Conservation (phyloP, 1,140 invertebrate species). For the Procambarus virginalis region DNA sequence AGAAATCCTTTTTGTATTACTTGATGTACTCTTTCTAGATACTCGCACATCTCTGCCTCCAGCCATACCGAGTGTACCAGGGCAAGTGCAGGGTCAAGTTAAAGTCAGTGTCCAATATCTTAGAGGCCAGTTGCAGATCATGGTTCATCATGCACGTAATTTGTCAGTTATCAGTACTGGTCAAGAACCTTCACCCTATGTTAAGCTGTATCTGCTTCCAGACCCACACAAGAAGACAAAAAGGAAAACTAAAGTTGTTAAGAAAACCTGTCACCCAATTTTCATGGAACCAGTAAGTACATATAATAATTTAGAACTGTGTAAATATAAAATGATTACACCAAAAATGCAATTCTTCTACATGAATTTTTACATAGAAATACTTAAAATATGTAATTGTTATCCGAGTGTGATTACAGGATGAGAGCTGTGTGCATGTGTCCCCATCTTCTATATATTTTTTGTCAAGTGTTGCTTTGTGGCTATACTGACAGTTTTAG, state of each 20-base stretch:
- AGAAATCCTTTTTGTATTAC: too few relatives aligned
- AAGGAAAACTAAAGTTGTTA: conserved; percentile 94
- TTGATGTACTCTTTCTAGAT: background rate
- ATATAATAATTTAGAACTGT: background rate
- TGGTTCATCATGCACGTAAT: conserved; percentile 91
- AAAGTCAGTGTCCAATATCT: conserved; percentile 90
- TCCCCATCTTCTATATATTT: too few relatives aligned
- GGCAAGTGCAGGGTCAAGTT: conserved; percentile 78
- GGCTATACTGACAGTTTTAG: too few relatives aligned
- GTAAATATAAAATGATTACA: background rate
- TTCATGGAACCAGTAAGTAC: conserved; percentile 96
- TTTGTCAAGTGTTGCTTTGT: too few relatives aligned
- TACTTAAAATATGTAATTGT: too few relatives aligned
- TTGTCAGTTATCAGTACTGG: conserved; percentile 82
- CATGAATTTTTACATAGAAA: too few relatives aligned
- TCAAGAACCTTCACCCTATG: conserved; percentile 91
- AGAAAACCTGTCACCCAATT: conserved; percentile 93
- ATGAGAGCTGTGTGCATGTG: too few relatives aligned
- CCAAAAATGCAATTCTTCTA: background rate
- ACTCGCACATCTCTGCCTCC: background rate
- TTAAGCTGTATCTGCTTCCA: conserved; percentile 92
- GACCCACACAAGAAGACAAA: conserved; percentile 90
- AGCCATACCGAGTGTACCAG: conserved; percentile 36
- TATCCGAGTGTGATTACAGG: too few relatives aligned
- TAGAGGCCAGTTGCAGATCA: conserved; percentile 85